These are phyloP conservation scores for Aselliscus stoliczkanus DNA, from an alignment of 2,797 vertebrate genomes.

Conservation along the genomic window DNA sequence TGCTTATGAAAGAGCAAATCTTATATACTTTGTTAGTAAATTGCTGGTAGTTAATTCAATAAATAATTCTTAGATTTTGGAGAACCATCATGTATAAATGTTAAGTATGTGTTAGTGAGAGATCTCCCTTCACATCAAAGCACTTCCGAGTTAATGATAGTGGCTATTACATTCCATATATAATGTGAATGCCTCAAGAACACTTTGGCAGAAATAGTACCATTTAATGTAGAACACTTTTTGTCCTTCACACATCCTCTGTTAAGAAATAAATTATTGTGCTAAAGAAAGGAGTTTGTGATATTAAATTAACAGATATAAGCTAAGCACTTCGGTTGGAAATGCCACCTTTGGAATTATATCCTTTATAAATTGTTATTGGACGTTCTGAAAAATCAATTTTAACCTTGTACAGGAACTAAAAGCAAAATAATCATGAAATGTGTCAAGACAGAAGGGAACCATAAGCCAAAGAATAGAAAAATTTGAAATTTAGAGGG, in stretches of 20 bases:
- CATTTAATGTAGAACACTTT: constrained; percentile 38
- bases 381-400: constrained; percentile 66
- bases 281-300: constrained; percentile 41
- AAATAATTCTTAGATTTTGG: constrained; percentile 14
- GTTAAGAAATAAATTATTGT: constrained; percentile 54
- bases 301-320: constrained; percentile 55
- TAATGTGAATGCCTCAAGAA: constrained; percentile 23
- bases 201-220: not conserved
- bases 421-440: constrained; percentile 41
- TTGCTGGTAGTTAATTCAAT: not conserved
- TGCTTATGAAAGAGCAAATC: not conserved
- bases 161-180: constrained; percentile 16
- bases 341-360: constrained; percentile 32
- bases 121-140: not conserved
- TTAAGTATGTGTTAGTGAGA: not conserved
- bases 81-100: not conserved
- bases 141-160: not conserved
- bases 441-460: not conserved
- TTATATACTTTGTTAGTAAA: not conserved
- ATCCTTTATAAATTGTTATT: constrained; percentile 56
- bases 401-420: constrained; percentile 36
- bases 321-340: constrained; percentile 37
- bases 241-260: constrained; percentile 55
- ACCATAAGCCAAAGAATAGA: not conserved
- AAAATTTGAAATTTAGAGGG: not conserved